A percentile compares a stretch with the other conserved stretches of the same genome.
These are phyloP conservation scores for Embiotoca jacksoni DNA, from an alignment of 2,113 vertebrate species.

Conservation along the genomic window DNA sequence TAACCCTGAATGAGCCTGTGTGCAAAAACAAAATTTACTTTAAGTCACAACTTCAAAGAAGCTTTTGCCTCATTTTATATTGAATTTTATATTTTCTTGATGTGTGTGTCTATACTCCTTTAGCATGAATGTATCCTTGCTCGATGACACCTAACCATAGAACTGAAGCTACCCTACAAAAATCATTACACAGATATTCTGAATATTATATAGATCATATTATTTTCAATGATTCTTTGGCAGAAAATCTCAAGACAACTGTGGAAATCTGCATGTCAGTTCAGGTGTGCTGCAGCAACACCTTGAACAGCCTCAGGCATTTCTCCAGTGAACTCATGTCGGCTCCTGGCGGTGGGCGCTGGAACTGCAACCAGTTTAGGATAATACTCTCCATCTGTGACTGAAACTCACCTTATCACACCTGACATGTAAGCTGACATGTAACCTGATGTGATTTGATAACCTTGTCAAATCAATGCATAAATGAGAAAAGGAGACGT, in stretches of 20 bases:
- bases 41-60: not conserved
- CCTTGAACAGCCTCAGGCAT: slow-evolving; percentile 22
- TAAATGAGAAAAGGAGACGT: no score
- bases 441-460: not conserved
- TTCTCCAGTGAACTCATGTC: slow-evolving; percentile 71
- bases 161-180: no score
- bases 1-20: no score
- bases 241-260: not conserved
- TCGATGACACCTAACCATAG: no score
- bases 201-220: no score
- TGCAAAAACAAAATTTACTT: no score
- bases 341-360: slow-evolving; percentile 74
- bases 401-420: not conserved
- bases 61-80: not conserved
- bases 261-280: not conserved
- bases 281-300: slow-evolving; percentile 35
- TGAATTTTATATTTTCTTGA: not conserved
- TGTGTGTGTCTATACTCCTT: no score
- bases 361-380: slow-evolving; percentile 55
- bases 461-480: no score
- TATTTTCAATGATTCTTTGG: no score
- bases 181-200: no score
- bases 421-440: no score
- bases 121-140: no score
- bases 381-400: not conserved